Evolutionary conservation across 23 tunicate species (phyloP).

Genomic region (Styela clava): DNA sequence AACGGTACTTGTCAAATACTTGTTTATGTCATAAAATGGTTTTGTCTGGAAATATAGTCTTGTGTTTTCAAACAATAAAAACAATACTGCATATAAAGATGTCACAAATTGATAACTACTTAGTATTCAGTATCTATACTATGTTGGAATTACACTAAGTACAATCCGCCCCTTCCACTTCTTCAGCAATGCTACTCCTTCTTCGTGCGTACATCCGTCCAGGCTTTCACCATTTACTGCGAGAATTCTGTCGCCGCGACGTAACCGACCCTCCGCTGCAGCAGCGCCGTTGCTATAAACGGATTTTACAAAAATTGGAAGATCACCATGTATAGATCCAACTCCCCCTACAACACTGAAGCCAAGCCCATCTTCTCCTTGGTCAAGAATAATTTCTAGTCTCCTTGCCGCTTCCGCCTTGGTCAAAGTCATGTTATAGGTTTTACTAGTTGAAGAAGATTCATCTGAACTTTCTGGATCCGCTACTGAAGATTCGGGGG

Average conservation of each 20-base stretch:
- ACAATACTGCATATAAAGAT: too few relatives aligned
- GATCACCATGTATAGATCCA: slow-evolving; percentile 38
- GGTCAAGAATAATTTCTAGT: slow-evolving; percentile 29
- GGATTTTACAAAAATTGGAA: slow-evolving; percentile 42
- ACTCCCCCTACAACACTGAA: slow-evolving; percentile 48
- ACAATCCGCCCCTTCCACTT: slow-evolving; percentile 35
- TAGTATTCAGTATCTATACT: too few relatives aligned
- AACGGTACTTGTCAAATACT: too few relatives aligned
- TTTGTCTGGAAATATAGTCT: too few relatives aligned
- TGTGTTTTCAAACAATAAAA: too few relatives aligned
- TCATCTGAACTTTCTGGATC: slow-evolving; percentile 17
- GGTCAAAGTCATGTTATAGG: neutral
- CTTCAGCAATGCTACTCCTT: slow-evolving; percentile 41
- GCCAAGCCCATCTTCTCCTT: slow-evolving; percentile 39
- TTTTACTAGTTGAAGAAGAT: slow-evolving; percentile 12
- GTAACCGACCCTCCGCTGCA: slow-evolving; percentile 12
- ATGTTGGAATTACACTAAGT: slow-evolving; percentile 39
- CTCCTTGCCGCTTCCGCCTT: slow-evolving; percentile 3
- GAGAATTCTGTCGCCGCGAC: slow-evolving; percentile 38
- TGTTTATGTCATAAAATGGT: too few relatives aligned
- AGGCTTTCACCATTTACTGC: slow-evolving; percentile 41
- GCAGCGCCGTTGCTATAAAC: slow-evolving; percentile 37
- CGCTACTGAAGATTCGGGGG: neutral
- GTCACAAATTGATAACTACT: too few relatives aligned
- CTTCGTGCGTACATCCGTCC: slow-evolving; percentile 48